These are phyloP conservation scores for Alligator mississippiensis DNA, from an alignment of 2,113 vertebrate genomes.

Conservation along the genomic window DNA sequence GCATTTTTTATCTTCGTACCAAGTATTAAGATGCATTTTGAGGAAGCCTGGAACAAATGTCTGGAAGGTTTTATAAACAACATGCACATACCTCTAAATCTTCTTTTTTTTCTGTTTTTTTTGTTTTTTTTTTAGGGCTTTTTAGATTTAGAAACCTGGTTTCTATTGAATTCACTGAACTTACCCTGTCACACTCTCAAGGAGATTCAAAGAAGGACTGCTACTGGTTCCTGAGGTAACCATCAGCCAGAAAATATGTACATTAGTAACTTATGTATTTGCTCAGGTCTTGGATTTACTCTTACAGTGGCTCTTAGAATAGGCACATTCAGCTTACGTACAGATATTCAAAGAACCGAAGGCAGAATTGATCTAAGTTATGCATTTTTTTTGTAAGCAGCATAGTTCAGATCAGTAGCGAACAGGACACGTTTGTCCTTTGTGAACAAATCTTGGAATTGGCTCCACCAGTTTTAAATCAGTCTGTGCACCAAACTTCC, in stretches of 20 bases:
- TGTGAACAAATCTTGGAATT: too few species aligned
- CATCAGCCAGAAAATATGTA: not conserved
- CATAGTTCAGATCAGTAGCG: too few species aligned
- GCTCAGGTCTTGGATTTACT: not conserved
- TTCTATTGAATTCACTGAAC: not conserved
- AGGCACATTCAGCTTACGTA: too few species aligned
- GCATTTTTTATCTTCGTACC: not conserved
- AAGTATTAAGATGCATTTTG: not conserved
- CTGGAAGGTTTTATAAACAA: not conserved
- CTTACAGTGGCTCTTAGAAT: not conserved
- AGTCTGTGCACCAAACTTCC: too few species aligned
- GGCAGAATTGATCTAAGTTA: too few species aligned
- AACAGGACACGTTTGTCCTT: too few species aligned
- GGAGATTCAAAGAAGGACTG: not conserved
- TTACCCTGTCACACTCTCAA: not conserved
- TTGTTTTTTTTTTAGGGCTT: not conserved
- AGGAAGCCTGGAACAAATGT: not conserved
- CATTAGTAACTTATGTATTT: not conserved
- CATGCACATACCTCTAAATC: too few species aligned
- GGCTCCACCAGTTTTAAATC: too few species aligned
- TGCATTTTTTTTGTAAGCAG: too few species aligned
- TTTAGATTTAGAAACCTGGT: fast-evolving
- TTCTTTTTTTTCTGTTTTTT: not conserved
- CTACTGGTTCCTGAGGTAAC: not conserved
- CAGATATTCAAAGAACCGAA: too few species aligned